A percentile compares a stretch with the other conserved stretches of the same genome.
phyloP scores from a whole-genome alignment of 2,888 invertebrate genomes.

The Archips crataeganus region DNA sequence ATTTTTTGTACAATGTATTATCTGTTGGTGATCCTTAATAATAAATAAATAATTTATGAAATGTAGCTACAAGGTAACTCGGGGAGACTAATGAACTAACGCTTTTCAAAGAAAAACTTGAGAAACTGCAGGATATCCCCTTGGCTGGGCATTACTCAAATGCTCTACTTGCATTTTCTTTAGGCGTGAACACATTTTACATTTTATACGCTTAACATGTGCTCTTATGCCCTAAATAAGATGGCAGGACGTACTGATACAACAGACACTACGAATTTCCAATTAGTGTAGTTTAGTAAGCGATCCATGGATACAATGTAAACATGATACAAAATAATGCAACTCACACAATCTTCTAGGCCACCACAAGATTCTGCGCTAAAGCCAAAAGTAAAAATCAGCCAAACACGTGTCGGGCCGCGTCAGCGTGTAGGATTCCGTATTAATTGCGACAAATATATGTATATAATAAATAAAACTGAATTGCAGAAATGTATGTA shows the following conservation, averaged over 20 bases:
- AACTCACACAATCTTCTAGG: background rate
- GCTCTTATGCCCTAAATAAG: background rate
- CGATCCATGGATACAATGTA: background rate
- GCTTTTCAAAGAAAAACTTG: background rate
- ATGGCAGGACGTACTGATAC: background rate
- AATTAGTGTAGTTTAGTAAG: background rate
- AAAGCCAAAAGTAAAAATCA: background rate
- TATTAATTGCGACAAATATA: too few relatives aligned
- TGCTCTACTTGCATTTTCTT: background rate
- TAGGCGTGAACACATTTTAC: background rate
- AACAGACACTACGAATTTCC: background rate
- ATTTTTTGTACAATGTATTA: too few relatives aligned
- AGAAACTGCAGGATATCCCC: constrained; percentile 4
- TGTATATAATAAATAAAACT: too few relatives aligned
- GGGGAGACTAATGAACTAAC: background rate
- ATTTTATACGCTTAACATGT: background rate
- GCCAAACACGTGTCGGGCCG: too few relatives aligned
- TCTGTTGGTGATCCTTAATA: too few relatives aligned
- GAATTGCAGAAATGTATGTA: too few relatives aligned
- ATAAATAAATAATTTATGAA: background rate
- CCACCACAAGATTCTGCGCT: background rate
- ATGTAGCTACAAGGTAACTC: background rate
- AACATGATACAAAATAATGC: background rate
- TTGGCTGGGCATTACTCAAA: constrained; percentile 1
- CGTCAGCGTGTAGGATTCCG: too few relatives aligned